phyloP scores from a whole-genome alignment of 2,797 vertebrate genomes.

The Tenualosa ilisha region DNA sequence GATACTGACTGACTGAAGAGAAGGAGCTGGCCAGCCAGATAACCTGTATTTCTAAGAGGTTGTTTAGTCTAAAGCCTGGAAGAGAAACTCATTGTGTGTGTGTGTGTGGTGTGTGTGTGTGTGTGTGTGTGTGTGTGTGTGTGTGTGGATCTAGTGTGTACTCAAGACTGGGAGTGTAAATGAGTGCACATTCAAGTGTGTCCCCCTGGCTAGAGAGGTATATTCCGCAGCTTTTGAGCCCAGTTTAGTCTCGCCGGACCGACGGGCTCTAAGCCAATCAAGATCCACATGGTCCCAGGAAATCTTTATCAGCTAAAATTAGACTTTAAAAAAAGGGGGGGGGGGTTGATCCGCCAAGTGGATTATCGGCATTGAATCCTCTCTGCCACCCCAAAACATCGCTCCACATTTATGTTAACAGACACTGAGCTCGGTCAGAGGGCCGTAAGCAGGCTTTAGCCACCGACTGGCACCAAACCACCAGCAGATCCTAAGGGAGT shows the following conservation, averaged over 20 bases:
- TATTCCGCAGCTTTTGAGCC: not conserved
- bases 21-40: not conserved
- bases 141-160: not conserved
- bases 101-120: not conserved
- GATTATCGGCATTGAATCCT: not conserved
- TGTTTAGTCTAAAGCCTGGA: not conserved
- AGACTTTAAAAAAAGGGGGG: not conserved
- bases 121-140: not conserved
- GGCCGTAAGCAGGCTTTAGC: conserved; percentile 1
- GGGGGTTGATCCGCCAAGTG: not conserved
- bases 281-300: not conserved
- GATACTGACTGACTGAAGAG: not conserved
- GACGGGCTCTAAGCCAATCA: not conserved
- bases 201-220: conserved; percentile 2
- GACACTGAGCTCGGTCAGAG: not conserved
- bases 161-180: not conserved
- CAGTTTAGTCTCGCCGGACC: not conserved
- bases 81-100: not conserved
- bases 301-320: conserved; percentile 5
- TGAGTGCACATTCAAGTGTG: not conserved
- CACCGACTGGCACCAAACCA: not conserved
- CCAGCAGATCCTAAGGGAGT: not conserved
- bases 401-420: not conserved
- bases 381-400: not conserved
- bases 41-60: not conserved